phyloP scores from a whole-genome alignment of 2,113 vertebrate genomes.

The Neomonachus schauinslandi region DNA sequence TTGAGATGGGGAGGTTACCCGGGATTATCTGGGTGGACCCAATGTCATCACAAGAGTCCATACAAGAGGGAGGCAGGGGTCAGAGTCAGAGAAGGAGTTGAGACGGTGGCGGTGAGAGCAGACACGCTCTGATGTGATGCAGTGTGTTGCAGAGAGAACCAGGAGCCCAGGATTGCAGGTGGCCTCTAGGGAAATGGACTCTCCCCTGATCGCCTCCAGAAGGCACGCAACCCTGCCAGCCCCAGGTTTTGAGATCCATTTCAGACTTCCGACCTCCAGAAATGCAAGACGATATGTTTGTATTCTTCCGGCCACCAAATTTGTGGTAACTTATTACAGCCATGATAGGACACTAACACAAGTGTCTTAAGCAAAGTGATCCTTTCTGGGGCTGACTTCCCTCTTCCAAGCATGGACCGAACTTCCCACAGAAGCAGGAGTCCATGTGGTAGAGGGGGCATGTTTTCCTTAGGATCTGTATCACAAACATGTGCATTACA shows the following conservation, averaged over 20 bases:
- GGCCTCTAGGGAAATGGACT: neutral
- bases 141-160: neutral
- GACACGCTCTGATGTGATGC: no score
- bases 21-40: no score
- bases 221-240: accelerated
- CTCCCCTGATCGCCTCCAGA: neutral
- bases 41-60: neutral
- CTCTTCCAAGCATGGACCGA: neutral
- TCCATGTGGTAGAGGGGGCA: neutral
- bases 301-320: neutral
- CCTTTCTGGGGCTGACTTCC: neutral
- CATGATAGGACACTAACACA: neutral
- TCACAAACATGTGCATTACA: neutral
- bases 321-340: neutral
- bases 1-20: neutral
- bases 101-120: no score
- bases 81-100: neutral
- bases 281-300: accelerated
- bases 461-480: neutral
- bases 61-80: neutral
- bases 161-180: neutral
- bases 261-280: neutral
- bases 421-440: neutral
- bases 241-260: neutral
- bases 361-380: neutral